Evolutionary conservation across 2,888 invertebrate species (phyloP).

Genomic region (Laothoe populi): DNA sequence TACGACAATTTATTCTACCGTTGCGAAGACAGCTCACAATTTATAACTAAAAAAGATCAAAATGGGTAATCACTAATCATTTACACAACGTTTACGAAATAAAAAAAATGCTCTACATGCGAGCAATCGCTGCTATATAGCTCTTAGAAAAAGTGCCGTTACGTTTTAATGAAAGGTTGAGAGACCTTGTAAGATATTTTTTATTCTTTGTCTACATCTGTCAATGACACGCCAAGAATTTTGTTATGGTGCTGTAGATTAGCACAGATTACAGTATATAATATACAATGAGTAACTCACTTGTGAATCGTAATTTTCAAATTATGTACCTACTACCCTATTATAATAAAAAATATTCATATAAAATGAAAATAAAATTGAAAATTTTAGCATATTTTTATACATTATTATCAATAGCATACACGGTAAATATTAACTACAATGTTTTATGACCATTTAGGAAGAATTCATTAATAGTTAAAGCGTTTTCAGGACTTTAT

Average conservation of each 20-base stretch:
- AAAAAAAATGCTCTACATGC: not conserved
- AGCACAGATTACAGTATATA: not conserved
- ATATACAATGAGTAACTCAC: not conserved
- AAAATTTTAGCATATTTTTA: too few species aligned
- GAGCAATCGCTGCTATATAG: not conserved
- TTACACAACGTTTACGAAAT: not conserved
- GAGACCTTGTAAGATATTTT: slow-evolving; percentile 20
- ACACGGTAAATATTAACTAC: too few species aligned
- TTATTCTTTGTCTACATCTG: slow-evolving; percentile 5
- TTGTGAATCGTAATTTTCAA: not conserved
- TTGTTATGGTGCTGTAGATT: not conserved
- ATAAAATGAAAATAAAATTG: too few species aligned
- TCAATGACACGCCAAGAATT: not conserved
- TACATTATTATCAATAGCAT: too few species aligned
- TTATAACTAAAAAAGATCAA: too few species aligned
- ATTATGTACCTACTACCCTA: not conserved
- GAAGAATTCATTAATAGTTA: too few species aligned
- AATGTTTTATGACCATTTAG: too few species aligned
- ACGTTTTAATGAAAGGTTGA: slow-evolving; percentile 14
- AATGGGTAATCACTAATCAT: too few species aligned
- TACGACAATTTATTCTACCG: not conserved
- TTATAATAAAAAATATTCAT: too few species aligned
- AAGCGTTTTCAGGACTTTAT: too few species aligned
- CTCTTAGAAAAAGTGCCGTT: slow-evolving; percentile 20
- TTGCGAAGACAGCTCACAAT: not conserved